phyloP scores from a whole-genome alignment of 2,113 vertebrate species.

The Alligator sinensis region DNA sequence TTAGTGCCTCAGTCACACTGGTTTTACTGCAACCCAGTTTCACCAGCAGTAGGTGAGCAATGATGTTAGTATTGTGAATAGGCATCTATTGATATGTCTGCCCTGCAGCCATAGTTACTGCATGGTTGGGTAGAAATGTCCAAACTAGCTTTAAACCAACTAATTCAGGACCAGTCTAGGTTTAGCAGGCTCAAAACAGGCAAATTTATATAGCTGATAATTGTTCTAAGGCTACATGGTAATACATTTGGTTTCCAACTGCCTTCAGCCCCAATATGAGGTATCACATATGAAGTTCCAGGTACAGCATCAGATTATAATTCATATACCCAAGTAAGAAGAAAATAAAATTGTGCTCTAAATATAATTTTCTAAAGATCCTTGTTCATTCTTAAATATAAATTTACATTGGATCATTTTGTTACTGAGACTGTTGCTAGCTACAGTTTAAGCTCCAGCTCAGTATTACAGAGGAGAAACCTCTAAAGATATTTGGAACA shows the following conservation, averaged over 20 bases:
- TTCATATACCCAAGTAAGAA: background rate
- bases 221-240: background rate
- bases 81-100: background rate
- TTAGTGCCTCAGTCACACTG: background rate
- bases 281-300: background rate
- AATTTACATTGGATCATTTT: background rate
- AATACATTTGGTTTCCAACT: background rate
- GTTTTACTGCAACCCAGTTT: background rate
- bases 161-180: too few relatives aligned
- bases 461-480: background rate
- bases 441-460: background rate
- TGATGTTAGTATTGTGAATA: background rate
- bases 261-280: background rate
- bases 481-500: background rate
- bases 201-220: too few relatives aligned
- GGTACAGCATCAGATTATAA: slow-evolving; percentile 37
- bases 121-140: background rate
- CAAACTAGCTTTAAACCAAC: background rate
- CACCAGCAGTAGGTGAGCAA: background rate
- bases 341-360: too few relatives aligned
- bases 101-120: background rate
- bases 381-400: background rate
- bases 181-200: too few relatives aligned
- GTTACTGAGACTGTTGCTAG: background rate
- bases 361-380: too few relatives aligned